Evolutionary conservation across 2,797 vertebrate species (phyloP), one percentile per base, ranked within the genome.

Genomic region (Garrulus glandarius): DNA sequence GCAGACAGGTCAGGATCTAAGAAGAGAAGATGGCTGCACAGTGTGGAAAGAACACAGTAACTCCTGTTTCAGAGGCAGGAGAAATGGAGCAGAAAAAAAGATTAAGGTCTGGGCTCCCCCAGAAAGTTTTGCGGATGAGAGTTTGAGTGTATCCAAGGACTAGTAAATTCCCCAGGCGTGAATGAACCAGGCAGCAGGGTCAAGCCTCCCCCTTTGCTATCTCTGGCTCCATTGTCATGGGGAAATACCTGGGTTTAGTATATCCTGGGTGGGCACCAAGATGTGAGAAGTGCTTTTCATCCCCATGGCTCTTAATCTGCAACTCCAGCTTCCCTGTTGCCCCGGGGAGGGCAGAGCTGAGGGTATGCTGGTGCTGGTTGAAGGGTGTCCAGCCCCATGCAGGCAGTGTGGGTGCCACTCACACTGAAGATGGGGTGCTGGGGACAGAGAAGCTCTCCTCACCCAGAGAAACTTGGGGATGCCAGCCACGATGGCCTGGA

Each of bases 71-170:
- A 76, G 57, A 92, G 50, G 57, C 61, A 81, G 39, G 32, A 92
- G 72, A 96, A 97, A 95, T 90, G 76, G 72, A 95, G 87, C 83
- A 95, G 94, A 92, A 94, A 92, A 87, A 75, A 88, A 90, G 49
- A 92, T 88, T 75, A 88, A 75, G 69, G 75, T 76, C 79, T 41
- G 29, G 26, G 43, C 26, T 94, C 32, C 46, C 69, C 43, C 39
- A 27, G 55, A 81, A 95, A 95, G 30, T 95, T 96, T 87, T 91
- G 27, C 69, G 78, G 89, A 64, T 1, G 5, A 27, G 93, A 85
- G n/a, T 92, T 88, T 68, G 69, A 81, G 57, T 50, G 24, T 49
- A 46, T 84, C 41, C 50, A 55, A 39, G 57, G 84, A 68, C 68
- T 88, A 61, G n/a, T 32, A 78, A 81, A 96, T 89, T 87, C 61